These are phyloP conservation scores for Argya squamiceps DNA, from an alignment of 2,797 vertebrate genomes.

Conservation along the genomic window DNA sequence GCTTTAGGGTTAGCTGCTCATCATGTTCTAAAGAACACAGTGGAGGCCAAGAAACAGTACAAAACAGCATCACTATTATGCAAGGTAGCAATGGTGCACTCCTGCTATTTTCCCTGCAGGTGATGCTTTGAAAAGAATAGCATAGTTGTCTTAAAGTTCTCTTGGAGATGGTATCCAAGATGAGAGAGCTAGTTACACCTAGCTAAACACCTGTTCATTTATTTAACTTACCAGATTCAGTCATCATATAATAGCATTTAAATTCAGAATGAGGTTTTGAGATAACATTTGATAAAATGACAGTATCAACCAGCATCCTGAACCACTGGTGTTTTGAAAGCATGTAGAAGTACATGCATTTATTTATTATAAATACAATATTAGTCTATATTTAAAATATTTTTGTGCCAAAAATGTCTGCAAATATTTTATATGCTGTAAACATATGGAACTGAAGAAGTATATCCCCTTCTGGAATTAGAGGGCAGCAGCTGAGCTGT, in stretches of 20 bases:
- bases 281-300: slow-evolving; percentile 25
- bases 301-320: neutral
- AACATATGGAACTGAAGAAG: neutral
- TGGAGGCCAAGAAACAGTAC: neutral
- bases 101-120: neutral
- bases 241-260: neutral
- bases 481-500: neutral
- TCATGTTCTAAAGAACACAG: neutral
- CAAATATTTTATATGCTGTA: neutral
- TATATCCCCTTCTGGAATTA: neutral
- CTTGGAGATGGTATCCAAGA: neutral
- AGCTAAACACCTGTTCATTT: neutral
- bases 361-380: neutral
- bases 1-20: neutral
- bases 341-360: neutral
- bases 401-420: neutral
- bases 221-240: neutral
- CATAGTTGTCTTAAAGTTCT: neutral
- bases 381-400: neutral
- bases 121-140: neutral
- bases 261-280: slow-evolving; percentile 1
- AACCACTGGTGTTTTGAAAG: neutral
- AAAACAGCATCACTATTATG: neutral
- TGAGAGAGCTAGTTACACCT: neutral
- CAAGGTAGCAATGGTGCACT: neutral